Evolutionary conservation across 2,113 vertebrate genomes (phyloP).

Genomic region (Pogonocichla stellata): DNA sequence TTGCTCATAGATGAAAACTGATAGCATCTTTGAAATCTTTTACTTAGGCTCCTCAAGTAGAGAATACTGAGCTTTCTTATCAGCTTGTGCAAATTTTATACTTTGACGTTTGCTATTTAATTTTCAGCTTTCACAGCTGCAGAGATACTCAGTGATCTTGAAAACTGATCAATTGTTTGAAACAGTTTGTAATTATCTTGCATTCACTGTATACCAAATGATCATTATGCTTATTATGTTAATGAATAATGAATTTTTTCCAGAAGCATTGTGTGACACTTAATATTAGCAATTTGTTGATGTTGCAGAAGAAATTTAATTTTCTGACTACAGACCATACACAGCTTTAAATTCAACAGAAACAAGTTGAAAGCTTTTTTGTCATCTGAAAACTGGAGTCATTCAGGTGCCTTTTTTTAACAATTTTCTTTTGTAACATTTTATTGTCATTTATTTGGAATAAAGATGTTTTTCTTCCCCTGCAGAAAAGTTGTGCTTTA

Average conservation of each 20-base stretch:
- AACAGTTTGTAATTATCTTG: not conserved
- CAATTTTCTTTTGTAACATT: not conserved
- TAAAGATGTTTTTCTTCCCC: not conserved
- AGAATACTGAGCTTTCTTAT: not conserved
- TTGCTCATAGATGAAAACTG: not conserved
- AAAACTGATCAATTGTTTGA: not conserved
- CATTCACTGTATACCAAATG: not conserved
- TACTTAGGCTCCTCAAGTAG: not conserved
- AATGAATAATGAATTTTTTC: not conserved
- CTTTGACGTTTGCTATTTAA: not conserved
- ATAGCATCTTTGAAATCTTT: not conserved
- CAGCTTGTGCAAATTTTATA: not conserved
- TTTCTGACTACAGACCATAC: not conserved
- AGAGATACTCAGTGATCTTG: not conserved
- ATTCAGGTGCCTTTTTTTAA: not conserved
- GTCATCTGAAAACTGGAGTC: not conserved
- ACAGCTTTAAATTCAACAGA: not conserved
- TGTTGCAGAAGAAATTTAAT: not conserved
- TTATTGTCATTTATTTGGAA: not conserved
- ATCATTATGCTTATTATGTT: not conserved
- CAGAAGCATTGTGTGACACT: not conserved
- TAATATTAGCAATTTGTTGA: not conserved
- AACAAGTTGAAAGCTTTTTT: not conserved
- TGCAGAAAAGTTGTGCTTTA: not conserved
- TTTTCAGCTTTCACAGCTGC: not conserved